phyloP scores from a whole-genome alignment of 2,797 vertebrate genomes.

The Jordanella pulchra region DNA sequence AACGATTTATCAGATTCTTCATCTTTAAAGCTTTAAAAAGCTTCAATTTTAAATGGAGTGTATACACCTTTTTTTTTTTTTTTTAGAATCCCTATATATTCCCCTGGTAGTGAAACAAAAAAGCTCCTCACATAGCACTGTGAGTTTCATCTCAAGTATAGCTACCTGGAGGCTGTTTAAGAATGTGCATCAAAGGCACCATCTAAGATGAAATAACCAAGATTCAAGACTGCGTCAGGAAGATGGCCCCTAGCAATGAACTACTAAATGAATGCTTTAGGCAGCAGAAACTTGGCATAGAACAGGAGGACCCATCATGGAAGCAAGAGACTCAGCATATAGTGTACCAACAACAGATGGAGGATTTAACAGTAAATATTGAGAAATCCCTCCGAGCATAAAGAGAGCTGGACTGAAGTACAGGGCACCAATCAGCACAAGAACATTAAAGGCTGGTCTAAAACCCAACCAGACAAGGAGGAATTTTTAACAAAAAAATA shows the following conservation, averaged over 20 bases:
- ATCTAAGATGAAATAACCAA: constrained; percentile 5
- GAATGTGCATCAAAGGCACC: neutral
- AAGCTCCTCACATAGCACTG: neutral
- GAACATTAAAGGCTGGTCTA: neutral
- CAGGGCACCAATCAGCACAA: neutral
- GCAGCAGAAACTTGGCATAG: neutral
- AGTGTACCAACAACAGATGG: neutral
- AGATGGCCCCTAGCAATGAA: constrained; percentile 3
- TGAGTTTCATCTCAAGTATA: neutral
- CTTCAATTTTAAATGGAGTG: neutral
- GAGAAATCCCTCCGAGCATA: neutral
- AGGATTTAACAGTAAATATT: neutral
- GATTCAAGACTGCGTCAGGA: neutral
- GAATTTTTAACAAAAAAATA: neutral
- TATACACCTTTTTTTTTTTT: neutral
- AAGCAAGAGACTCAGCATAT: neutral
- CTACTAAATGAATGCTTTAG: constrained; percentile 5
- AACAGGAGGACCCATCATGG: neutral
- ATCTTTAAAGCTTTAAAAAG: neutral
- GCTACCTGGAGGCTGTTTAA: neutral
- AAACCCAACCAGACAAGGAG: neutral
- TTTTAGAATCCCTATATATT: neutral
- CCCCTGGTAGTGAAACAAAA: neutral
- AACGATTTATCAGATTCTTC: neutral
- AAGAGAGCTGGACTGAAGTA: neutral